Conservation (phyloP, 1,140 invertebrate genomes). For the Lycorma delicatula region DNA sequence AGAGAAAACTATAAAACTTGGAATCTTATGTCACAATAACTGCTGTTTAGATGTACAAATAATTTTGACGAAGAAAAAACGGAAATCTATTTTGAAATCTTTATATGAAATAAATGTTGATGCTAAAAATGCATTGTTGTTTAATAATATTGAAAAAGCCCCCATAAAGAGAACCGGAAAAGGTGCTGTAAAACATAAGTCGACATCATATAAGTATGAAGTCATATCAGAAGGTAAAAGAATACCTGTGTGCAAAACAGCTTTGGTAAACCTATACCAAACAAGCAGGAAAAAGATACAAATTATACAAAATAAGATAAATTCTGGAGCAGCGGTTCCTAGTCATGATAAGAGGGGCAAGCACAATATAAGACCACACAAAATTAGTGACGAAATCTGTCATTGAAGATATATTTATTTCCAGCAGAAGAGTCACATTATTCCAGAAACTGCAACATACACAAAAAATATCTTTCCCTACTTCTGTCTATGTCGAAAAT, state of each 20-base stretch:
- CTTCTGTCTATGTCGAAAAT: constrained; percentile 10
- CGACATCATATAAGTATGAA: constrained; percentile 7
- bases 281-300: constrained; percentile 9
- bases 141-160: neutral
- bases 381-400: neutral
- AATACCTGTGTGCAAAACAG: constrained; percentile 3
- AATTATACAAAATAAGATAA: neutral
- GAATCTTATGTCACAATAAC: neutral
- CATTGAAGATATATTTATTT: constrained; percentile 5
- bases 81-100: neutral
- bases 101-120: neutral
- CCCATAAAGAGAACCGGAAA: neutral
- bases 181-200: constrained; percentile 12
- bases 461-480: constrained; percentile 9
- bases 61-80: neutral
- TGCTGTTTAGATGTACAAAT: neutral
- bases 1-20: neutral
- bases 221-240: neutral
- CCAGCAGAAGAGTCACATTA: constrained; percentile 6
- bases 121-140: neutral
- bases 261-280: neutral
- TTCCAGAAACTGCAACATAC: constrained; percentile 7
- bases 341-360: constrained; percentile 9
- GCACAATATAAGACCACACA: constrained; percentile 11
- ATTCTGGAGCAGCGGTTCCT: constrained; percentile 6